A percentile compares a stretch with the other conserved stretches of the same genome.
phyloP scores from a whole-genome alignment of 2,888 invertebrate species.

The Kryphioiulus occultus region DNA sequence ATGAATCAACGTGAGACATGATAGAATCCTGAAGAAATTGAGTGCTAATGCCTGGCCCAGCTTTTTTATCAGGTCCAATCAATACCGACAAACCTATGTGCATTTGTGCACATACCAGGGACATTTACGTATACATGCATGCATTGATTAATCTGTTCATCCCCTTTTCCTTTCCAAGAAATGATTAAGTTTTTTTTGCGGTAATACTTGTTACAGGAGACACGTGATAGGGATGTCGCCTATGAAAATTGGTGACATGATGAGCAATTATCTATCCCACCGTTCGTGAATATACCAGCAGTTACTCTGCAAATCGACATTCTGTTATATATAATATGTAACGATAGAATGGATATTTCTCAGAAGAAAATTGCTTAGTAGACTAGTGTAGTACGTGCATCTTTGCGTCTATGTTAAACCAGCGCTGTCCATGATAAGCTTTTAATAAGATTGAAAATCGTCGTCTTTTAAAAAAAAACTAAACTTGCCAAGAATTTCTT shows the following conservation, averaged over 20 bases:
- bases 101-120: not conserved
- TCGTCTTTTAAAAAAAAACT: not conserved
- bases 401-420: not conserved
- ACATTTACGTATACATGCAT: not conserved
- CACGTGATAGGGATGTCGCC: not conserved
- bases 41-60: slow-evolving; percentile 7
- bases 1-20: not conserved
- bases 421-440: too few relatives aligned
- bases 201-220: not conserved
- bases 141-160: not conserved
- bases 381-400: too few relatives aligned
- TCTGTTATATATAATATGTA: too few relatives aligned
- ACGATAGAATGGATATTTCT: too few relatives aligned
- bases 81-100: not conserved
- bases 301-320: not conserved
- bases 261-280: not conserved
- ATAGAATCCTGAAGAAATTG: slow-evolving; percentile 1
- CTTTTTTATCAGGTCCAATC: not conserved
- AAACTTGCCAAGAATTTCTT: not conserved
- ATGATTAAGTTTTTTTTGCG: not conserved
- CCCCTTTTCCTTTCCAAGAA: slow-evolving; percentile 9
- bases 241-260: not conserved
- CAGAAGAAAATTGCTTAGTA: too few relatives aligned
- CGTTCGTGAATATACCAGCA: not conserved
- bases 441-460: not conserved